Conservation (phyloP, 2,113 vertebrate genomes). For the Embiotoca jacksoni region DNA sequence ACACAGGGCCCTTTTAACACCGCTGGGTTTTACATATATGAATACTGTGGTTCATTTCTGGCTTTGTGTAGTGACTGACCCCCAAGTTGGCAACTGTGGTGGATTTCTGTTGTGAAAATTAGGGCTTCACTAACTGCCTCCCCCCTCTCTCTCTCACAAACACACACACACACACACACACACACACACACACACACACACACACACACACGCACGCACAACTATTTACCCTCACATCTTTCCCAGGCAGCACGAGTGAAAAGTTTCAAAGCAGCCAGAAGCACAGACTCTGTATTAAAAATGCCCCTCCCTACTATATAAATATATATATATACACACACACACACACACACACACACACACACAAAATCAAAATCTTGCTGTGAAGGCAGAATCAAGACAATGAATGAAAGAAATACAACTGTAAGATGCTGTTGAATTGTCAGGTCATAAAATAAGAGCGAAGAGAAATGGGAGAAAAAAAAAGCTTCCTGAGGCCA, state of each 20-base stretch:
- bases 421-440: conserved; percentile 30
- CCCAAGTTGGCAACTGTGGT: conserved; percentile 22
- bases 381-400: conserved; percentile 38
- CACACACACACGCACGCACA: neutral
- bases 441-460: conserved; percentile 55
- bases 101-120: conserved; percentile 26
- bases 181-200: neutral
- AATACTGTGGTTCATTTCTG: conserved; percentile 19
- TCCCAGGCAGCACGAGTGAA: conserved; percentile 15
- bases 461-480: neutral
- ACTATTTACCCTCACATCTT: conserved; percentile 14
- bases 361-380: conserved; percentile 17
- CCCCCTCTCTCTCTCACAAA: neutral
- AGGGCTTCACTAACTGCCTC: conserved; percentile 8
- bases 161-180: neutral
- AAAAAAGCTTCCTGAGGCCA: conserved; percentile 50
- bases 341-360: neutral
- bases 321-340: no score
- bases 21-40: conserved; percentile 19
- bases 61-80: conserved; percentile 11
- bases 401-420: conserved; percentile 43
- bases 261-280: conserved; percentile 21
- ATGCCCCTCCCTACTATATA: conserved; percentile 3
- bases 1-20: neutral
- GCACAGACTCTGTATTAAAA: conserved; percentile 14